Base-by-base conservation (phyloP, 2,888 invertebrate species). In the Lochmaea capreae region DNA sequence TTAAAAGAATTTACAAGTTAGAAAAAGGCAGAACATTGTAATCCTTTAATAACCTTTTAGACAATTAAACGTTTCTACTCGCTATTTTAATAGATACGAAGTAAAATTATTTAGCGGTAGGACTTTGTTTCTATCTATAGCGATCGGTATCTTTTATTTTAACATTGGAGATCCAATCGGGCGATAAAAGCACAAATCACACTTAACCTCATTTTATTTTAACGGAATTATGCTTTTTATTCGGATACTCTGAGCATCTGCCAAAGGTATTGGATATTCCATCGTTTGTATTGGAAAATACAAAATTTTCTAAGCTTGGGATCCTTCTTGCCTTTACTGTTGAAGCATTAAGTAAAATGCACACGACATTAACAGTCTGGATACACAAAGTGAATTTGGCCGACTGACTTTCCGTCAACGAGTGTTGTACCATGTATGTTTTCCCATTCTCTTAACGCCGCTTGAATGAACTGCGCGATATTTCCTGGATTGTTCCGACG, bases 51-150 rank as follows among this genome's bases (percentile, higher is more conserved):
- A 33, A 59, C 59, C 33, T 33, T 33, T 33, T 33, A 59, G 59
- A 59, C 59, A 8, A 59, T 59, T 14, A 59, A 33, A 59, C 14
- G 59, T 59, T 59, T 59, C 16, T 10, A 26, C 33, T 59, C 16
- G 59, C 59, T 33, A 59, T 59, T 59, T 59, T 59, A 59, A 59
- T 59, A 59, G 59, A 33, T 59, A 59, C 33, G 10, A 59, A 59
- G 12, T 33, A 14, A 54, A 18, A 54, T 10, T n/a, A 3, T 54
- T 54, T 18, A 18, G 18, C 16, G 18, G 54, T 54, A 16, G 16
- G 9, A 54, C 18, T 54, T 54, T 16, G 16, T 54, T 54, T 54
- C 18, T 54, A 54, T 54, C 18, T 54, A 54, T 10, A 18, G 54
- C 18, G 9, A 18, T 54, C 54, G 54, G 16, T 16, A 54, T 52